Conservation (phyloP, 2,113 vertebrate species). For the Leptobrachium leishanense region DNA sequence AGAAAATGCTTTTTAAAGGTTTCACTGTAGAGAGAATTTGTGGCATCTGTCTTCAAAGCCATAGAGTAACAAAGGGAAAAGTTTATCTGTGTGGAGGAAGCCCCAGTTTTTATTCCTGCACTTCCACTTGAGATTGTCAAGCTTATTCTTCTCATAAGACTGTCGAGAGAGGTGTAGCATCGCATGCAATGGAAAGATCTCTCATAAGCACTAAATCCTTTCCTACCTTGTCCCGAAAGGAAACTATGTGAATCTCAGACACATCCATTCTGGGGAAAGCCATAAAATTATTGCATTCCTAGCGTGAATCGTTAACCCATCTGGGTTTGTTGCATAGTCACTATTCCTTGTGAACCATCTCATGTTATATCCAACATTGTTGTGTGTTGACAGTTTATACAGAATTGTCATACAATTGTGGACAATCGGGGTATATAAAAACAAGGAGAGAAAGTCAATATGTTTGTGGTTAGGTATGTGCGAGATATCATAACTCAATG, state of each 20-base stretch:
- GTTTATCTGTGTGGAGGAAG: neutral
- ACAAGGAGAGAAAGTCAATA: too few relatives aligned
- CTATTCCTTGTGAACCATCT: neutral
- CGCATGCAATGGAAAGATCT: slow-evolving; percentile 39
- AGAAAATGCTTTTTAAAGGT: too few relatives aligned
- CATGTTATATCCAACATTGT: too few relatives aligned
- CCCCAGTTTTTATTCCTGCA: neutral
- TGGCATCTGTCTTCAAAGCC: neutral
- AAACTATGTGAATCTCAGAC: slow-evolving; percentile 37
- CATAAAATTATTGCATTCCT: neutral
- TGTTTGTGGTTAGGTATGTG: too few relatives aligned
- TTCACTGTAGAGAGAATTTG: neutral
- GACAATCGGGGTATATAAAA: too few relatives aligned
- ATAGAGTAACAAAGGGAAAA: neutral
- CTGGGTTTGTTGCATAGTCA: neutral
- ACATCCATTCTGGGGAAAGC: slow-evolving; percentile 13
- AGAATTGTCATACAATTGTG: too few relatives aligned
- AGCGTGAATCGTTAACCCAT: slow-evolving; percentile 1
- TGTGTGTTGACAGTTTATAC: too few relatives aligned
- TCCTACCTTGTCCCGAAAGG: slow-evolving; percentile 19
- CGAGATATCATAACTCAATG: too few relatives aligned
- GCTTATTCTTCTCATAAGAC: neutral
- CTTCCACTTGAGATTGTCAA: fast-evolving
- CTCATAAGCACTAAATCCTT: slow-evolving; percentile 29
- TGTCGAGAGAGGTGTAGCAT: neutral